phyloP scores from a whole-genome alignment of 2,113 vertebrate genomes.

The Aythya baeri region DNA sequence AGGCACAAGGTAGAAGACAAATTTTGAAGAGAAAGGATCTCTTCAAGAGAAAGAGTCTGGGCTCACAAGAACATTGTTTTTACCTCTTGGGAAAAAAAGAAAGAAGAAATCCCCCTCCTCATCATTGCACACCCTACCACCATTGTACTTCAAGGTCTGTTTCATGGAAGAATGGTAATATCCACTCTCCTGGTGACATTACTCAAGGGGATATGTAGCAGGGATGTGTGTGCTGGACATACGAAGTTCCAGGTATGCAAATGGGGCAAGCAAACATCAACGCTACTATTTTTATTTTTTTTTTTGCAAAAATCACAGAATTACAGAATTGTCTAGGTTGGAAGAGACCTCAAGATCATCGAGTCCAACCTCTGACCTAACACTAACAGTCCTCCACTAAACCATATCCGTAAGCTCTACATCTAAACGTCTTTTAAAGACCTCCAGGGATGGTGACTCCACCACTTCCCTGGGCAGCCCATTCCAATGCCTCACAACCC shows the following conservation, averaged over 20 bases:
- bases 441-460: too few species aligned
- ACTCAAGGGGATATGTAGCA: background rate
- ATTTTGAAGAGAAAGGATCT: background rate
- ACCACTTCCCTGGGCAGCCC: too few species aligned
- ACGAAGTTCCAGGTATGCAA: background rate
- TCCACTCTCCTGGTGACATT: background rate
- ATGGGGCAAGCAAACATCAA: background rate
- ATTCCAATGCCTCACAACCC: too few species aligned
- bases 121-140: background rate
- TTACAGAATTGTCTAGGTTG: too few species aligned
- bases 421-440: too few species aligned
- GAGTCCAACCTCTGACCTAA: too few species aligned
- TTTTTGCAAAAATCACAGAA: background rate
- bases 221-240: background rate
- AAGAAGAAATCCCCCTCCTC: background rate
- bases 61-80: background rate
- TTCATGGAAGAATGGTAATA: background rate
- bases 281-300: background rate
- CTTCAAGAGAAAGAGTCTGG: background rate
- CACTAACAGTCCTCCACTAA: too few species aligned
- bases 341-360: too few species aligned
- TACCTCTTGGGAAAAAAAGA: too few species aligned
- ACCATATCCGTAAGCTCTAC: too few species aligned
- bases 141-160: background rate
- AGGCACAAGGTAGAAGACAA: background rate